Evolutionary conservation across 2,113 vertebrate species (phyloP), one percentile per base, ranked within the genome.

Genomic region (Opisthocomus hoazin): DNA sequence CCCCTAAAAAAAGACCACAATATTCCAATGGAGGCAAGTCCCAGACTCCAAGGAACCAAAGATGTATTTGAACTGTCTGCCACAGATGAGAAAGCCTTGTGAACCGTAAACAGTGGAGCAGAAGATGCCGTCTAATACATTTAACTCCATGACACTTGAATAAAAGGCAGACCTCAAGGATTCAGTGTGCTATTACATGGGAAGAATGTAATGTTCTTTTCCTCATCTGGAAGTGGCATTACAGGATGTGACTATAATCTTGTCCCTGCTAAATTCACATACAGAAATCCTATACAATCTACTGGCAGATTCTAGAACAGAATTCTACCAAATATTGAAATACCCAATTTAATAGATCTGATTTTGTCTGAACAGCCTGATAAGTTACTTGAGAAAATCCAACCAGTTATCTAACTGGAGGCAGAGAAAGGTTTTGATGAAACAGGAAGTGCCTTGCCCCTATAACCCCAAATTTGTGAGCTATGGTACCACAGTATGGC

Each of bases 391-490:
- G 20, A 66, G 74, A 92, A 87, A 94, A 90, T n/a, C 29, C 74
- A 94, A 32, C 51, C n/a, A 45, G 19, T 23, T 68, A 36, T 13
- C 46, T 70, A 70, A 78, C n/a, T 73, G 30, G 23, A 88, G 39
- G n/a, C 23, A 89, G n/a, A 66, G 6, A 66, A 53, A 65, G n/a
- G 7, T 75, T 87, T 76, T 54, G 37, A 60, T 75, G 61, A 70
- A 74, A 78, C 13, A 63, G 56, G 12, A 85, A 82, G 58, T 29
- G n/a, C 22, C 27, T 88, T 64, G 61, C 57, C 36, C 83, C 32
- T 76, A 48, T 41, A 87, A 92, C 71, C 41, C 53, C 32, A 64
- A 76, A 92, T 80, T 83, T 76, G 85, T 65, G 32, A 94, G 41
- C 45, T 75, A 57, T 6, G 10, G 24, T 61, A 78, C 37, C 41